Base-by-base conservation (phyloP, 2,888 invertebrate species). In the Hydrotaea diabolus region DNA sequence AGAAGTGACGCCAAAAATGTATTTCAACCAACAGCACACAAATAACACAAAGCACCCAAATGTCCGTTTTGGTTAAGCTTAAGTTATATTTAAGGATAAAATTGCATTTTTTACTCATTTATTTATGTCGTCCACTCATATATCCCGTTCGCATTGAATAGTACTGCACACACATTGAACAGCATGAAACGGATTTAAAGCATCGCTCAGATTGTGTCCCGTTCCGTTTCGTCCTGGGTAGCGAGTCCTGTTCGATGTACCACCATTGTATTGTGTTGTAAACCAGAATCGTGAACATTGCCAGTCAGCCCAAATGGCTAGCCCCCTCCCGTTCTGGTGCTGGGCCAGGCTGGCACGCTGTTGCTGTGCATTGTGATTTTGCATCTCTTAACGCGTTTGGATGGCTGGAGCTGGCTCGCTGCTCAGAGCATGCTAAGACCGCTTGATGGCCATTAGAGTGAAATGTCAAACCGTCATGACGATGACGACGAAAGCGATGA, bases 401-500 rank as follows among this genome's bases (percentile, higher is more conserved):
- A 49, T 73, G 69, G 11, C 39, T 19, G 53, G 7, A n/a, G 26
- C 13, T 26, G 59, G 59, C 21, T 26, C 21, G 39, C 13, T 39
- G 39, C 39, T 8, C 26, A n/a, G 31, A 43, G 43, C 23, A 46
- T 31, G 39, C 64, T 64, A 49, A 71, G 59, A 82, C 57, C 77
- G 76, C 81, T 85, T 77, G 76, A 79, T 72, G 66, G 78, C 76
- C 75, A 82, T 85, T 82, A 77, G 69, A 77, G 59, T 85, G 59
- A 82, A 85, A 85, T 85, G 66, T 76, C 73, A 85, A 82, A 71
- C 74, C 62, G 43, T 73, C 74, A 71, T 39, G 74, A 36, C 39
- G 21, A 77, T 46, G 62, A 49, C 4, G 62, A 82, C 26, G 62
- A 69, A 59, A 62, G 31, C 62, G 39, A 49, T 46, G 46, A 64